These are phyloP conservation scores for Actinernus sp. DNA, from an alignment of 92 coral and sea anemone genomes.

Conservation along the genomic window DNA sequence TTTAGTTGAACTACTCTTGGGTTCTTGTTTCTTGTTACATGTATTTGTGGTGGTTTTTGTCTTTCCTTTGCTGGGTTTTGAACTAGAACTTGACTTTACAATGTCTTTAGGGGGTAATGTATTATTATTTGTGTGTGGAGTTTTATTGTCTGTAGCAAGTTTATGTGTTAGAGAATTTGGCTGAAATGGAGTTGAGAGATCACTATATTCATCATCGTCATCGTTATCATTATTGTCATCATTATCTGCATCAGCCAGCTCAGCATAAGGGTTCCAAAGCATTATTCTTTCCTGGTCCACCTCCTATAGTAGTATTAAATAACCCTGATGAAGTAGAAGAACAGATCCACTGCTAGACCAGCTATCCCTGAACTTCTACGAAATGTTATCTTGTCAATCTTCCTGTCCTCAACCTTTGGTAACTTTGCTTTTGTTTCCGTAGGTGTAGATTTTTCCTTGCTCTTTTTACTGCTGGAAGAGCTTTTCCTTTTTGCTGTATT, in stretches of 20 bases:
- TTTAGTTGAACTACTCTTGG: not conserved
- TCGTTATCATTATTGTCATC: conserved; percentile 75
- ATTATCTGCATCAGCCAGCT: conserved; percentile 76
- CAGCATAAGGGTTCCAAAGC: too few species aligned
- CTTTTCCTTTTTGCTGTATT: conserved; percentile 9
- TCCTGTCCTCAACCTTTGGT: conserved; percentile 67
- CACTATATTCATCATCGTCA: conserved; percentile 67
- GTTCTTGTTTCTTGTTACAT: conserved; percentile 25
- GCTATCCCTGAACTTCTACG: conserved; percentile 94
- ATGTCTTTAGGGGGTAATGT: not conserved
- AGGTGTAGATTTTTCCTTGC: conserved; percentile 28
- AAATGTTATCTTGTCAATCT: conserved; percentile 82
- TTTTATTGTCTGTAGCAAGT: not conserved
- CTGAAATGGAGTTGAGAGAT: conserved; percentile 81
- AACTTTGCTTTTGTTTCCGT: conserved; percentile 45
- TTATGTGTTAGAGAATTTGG: conserved; percentile 39
- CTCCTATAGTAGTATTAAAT: conserved; percentile 13
- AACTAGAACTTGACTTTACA: conserved; percentile 8
- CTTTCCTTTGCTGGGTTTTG: conserved; percentile 27
- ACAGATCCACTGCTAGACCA: conserved; percentile 83
- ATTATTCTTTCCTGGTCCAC: conserved; percentile 46
- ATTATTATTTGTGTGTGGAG: conserved; percentile 23
- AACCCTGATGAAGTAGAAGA: conserved; percentile 72
- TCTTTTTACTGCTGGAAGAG: not conserved
- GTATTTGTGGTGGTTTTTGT: conserved; percentile 11